A percentile compares a stretch with the other conserved stretches of the same genome.
These are phyloP conservation scores for Lithophane semibrunnea DNA, from an alignment of 2,888 invertebrate species.

Conservation along the genomic window DNA sequence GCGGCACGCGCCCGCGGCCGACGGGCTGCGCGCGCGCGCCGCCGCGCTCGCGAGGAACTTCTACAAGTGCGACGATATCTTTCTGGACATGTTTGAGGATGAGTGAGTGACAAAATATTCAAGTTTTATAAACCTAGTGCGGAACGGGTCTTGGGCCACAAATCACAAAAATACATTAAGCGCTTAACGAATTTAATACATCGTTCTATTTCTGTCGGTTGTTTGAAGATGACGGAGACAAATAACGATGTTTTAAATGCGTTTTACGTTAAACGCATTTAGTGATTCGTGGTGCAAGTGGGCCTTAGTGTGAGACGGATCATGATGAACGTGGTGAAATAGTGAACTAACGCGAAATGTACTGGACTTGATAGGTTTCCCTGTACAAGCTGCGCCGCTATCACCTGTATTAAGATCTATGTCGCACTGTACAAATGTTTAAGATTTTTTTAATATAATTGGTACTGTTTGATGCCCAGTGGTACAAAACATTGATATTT, in stretches of 20 bases:
- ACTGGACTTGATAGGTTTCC: not conserved
- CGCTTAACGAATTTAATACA: not conserved
- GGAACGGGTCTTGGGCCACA: not conserved
- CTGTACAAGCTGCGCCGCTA: not conserved
- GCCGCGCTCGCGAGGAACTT: slow-evolving; percentile 96
- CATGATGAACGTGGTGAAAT: not conserved
- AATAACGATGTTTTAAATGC: not conserved
- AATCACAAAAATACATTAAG: not conserved
- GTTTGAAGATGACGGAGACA: not conserved
- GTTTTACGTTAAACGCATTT: not conserved
- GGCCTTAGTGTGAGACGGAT: not conserved
- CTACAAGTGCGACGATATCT: slow-evolving; percentile 99
- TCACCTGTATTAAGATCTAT: not conserved
- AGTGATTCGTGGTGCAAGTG: not conserved
- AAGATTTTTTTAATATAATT: not conserved
- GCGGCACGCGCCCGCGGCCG: slow-evolving; percentile 90
- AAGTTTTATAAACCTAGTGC: not conserved
- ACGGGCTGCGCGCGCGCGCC: slow-evolving; percentile 92
- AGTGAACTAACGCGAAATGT: not conserved
- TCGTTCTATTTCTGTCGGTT: not conserved
- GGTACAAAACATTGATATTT: not conserved
- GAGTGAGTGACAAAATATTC: slow-evolving; percentile 90
- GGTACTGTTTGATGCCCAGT: not conserved
- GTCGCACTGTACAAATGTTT: not conserved
- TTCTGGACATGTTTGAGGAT: slow-evolving; percentile 99